Conservation (phyloP, 1,140 invertebrate species). For the Hycleus phaleratus region DNA sequence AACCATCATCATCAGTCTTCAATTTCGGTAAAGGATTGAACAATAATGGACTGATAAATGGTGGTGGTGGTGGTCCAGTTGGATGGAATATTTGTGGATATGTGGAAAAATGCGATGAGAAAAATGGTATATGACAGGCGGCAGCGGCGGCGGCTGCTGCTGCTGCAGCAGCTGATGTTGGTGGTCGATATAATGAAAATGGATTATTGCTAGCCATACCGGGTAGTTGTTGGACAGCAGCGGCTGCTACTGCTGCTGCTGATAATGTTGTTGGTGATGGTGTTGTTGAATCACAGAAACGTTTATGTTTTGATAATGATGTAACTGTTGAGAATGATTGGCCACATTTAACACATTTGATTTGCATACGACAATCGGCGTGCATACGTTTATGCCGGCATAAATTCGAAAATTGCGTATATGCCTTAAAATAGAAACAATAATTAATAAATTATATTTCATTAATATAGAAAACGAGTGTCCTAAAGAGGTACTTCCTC, state of each 20-base stretch:
- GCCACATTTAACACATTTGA: conserved; percentile 87
- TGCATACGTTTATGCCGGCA: conserved; percentile 99
- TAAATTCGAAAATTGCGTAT: conserved; percentile 99
- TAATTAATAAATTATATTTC: conserved; percentile 29
- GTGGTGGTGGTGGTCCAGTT: conserved; percentile 35
- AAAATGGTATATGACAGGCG: conserved; percentile 42
- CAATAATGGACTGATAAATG: conserved; percentile 47
- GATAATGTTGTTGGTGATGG: conserved; percentile 45
- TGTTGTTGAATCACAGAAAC: conserved; percentile 67
- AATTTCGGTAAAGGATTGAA: conserved; percentile 42
- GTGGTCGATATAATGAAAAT: conserved; percentile 58
- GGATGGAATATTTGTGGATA: conserved; percentile 52
- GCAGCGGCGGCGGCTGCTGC: too few species aligned
- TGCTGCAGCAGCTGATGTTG: conserved; percentile 1
- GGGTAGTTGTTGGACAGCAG: background rate
- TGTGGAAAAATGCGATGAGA: conserved; percentile 43
- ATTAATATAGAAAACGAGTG: too few species aligned
- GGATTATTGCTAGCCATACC: conserved; percentile 50
- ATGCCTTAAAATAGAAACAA: conserved; percentile 61
- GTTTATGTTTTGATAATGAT: conserved; percentile 74
- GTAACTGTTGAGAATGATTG: conserved; percentile 85
- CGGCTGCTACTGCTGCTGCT: conserved; percentile 39
- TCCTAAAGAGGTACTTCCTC: too few species aligned
- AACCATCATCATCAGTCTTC: conserved; percentile 33
- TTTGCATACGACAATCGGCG: conserved; percentile 77